Evolutionary conservation across 2,797 vertebrate genomes (phyloP), one percentile per base, ranked within the genome.

Genomic region (Lacerta viridis): DNA sequence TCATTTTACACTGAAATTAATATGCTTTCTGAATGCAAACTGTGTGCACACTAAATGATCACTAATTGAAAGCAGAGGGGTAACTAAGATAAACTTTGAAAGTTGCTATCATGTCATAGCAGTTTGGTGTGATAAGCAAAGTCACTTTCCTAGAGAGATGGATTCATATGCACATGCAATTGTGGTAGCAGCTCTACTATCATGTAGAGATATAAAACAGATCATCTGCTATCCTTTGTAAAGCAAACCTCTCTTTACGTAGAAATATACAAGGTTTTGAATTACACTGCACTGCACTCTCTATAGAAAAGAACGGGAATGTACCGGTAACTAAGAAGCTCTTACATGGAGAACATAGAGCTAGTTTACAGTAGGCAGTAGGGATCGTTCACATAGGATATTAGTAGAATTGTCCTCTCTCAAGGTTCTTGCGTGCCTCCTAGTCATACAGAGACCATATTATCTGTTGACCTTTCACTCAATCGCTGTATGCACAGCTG

Each of bases 101-200:
- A 95, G 91, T 91, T 90, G 10, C 90, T 93, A 89, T 27, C 33
- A 50, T 0, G 0, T 81, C 85, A 92, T 39, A 89, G 81, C 88
- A 92, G 86, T 80, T 88, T 83, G 46, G 6, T 87, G 68, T 61
- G 3, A 68, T 88, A 88, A 87, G 46, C 46, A 91, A 94, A 89
- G 36, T 77, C 41, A 69, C 23, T 88, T 78, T 80, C 11, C 69
- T 66, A 50, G 55, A 25, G 29, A 85, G 36, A 46, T 39, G 7
- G 43, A 84, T 88, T 79, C 9, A 71, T 84, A 29, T 74, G 13
- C 15, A 61, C 10, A 80, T 72, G 46, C 41, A 80, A 29, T 55
- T 39, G 43, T 59, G 46, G 43, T 29, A 39, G 25, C 15, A 71
- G 39, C 64, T 6, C 59, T 77, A 4, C 43, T 88, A 64, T 81